phyloP scores from a whole-genome alignment of 2,113 vertebrate species.

The Alosa alosa region DNA sequence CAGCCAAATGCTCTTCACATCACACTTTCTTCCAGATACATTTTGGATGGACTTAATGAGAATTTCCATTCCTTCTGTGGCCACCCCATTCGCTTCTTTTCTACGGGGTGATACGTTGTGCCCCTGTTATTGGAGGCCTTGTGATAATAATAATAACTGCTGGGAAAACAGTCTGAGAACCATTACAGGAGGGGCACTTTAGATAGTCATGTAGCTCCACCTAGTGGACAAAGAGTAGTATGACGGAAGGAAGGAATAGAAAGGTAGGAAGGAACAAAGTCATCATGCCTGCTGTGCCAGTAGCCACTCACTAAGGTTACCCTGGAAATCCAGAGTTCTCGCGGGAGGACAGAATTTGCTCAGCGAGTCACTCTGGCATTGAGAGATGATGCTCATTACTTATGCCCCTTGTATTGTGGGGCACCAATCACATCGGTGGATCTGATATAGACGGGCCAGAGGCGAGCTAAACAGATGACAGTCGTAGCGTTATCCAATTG shows the following conservation, averaged over 20 bases:
- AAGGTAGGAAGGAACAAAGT: not conserved
- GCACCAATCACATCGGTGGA: no score
- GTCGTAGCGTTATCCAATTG: no score
- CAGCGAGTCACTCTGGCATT: no score
- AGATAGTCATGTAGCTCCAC: slow-evolving; percentile 45
- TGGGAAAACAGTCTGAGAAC: not conserved
- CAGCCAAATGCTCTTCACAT: slow-evolving; percentile 18
- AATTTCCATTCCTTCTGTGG: slow-evolving; percentile 36
- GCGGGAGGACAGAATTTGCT: no score
- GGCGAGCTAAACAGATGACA: no score
- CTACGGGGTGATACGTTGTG: slow-evolving; percentile 18
- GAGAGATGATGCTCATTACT: no score
- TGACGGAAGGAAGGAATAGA: not conserved
- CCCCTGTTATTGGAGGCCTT: slow-evolving; percentile 34
- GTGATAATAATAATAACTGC: not conserved
- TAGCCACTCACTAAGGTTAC: no score
- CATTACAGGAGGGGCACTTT: not conserved
- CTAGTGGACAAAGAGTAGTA: slow-evolving; percentile 53
- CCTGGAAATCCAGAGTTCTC: no score
- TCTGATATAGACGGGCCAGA: no score
- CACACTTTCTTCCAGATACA: slow-evolving; percentile 21
- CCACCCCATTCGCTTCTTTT: slow-evolving; percentile 27
- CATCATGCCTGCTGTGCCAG: not conserved
- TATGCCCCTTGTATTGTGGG: no score
- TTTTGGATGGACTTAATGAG: not conserved